Percentiles rank a stretch among this genome's conserved stretches.
These are phyloP conservation scores for Campaea margaritaria DNA, from an alignment of 2,888 invertebrate genomes.

Conservation along the genomic window DNA sequence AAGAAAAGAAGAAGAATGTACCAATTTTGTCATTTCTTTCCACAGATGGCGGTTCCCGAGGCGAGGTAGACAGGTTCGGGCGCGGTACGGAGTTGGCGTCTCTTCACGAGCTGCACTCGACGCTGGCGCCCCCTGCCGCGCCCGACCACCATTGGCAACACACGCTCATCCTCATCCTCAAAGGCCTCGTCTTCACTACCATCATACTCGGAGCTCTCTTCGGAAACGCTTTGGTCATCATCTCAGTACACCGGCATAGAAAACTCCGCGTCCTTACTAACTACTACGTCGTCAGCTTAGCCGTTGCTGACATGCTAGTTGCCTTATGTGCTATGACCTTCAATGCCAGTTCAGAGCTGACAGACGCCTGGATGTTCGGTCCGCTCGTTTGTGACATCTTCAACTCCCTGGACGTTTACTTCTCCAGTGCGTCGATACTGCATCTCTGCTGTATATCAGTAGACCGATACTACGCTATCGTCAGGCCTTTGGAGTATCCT, in stretches of 20 bases:
- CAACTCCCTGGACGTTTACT: constrained; percentile 97
- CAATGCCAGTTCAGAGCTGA: constrained; percentile 94
- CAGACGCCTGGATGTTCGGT: constrained; percentile 96
- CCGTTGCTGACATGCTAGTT: constrained; percentile 97
- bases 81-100: constrained; percentile 82
- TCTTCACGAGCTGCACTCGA: constrained; percentile 76
- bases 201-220: constrained; percentile 96
- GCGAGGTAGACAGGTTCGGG: constrained; percentile 80
- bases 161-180: constrained; percentile 87
- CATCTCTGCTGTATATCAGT: constrained; percentile 98
- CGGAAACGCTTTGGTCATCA: constrained; percentile 96
- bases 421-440: constrained; percentile 95
- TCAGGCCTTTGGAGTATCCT: constrained; percentile 96
- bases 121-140: constrained; percentile 81
- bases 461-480: constrained; percentile 96
- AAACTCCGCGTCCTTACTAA: constrained; percentile 95
- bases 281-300: constrained; percentile 97
- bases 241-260: constrained; percentile 92
- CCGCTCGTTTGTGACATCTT: constrained; percentile 96
- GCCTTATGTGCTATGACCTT: constrained; percentile 97
- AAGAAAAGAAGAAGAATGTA: too few species aligned
- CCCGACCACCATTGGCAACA: constrained; percentile 75
- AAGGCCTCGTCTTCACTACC: constrained; percentile 91
- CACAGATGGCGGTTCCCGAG: constrained; percentile 73
- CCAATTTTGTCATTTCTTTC: constrained; percentile 34